phyloP scores from a whole-genome alignment of 2,113 vertebrate species.

The Carassius gibelio region DNA sequence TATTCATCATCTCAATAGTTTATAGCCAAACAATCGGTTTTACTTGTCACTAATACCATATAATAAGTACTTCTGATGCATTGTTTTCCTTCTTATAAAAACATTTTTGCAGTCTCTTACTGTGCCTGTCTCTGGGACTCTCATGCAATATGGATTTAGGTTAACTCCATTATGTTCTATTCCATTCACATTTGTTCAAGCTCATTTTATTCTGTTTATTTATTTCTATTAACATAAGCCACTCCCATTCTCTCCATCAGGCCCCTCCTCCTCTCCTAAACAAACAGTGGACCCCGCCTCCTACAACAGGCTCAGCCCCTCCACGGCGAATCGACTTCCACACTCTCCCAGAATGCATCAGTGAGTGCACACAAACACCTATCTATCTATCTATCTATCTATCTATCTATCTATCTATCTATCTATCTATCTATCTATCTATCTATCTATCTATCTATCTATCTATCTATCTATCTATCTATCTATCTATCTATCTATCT shows the following conservation, averaged over 20 bases:
- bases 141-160: background rate
- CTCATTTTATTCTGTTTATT: too few relatives aligned
- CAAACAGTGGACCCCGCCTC: slow-evolving; percentile 44
- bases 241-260: slow-evolving; percentile 12
- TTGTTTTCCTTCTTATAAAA: background rate
- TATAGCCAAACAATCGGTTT: slow-evolving; percentile 1
- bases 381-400: background rate
- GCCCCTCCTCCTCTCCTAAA: slow-evolving; percentile 44
- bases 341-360: slow-evolving; percentile 47
- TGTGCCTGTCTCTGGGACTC: background rate
- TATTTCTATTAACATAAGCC: background rate
- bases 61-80: background rate
- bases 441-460: too few relatives aligned
- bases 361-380: slow-evolving; percentile 61
- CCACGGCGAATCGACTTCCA: slow-evolving; percentile 49
- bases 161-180: background rate
- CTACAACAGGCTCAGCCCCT: slow-evolving; percentile 43
- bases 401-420: background rate
- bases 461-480: background rate
- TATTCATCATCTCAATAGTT: background rate
- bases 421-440: too few relatives aligned
- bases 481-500: too few relatives aligned
- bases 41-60: background rate
- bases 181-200: background rate
- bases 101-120: background rate